Base-by-base conservation (phyloP, 1,140 invertebrate species). In the Drosophila willistoni region DNA sequence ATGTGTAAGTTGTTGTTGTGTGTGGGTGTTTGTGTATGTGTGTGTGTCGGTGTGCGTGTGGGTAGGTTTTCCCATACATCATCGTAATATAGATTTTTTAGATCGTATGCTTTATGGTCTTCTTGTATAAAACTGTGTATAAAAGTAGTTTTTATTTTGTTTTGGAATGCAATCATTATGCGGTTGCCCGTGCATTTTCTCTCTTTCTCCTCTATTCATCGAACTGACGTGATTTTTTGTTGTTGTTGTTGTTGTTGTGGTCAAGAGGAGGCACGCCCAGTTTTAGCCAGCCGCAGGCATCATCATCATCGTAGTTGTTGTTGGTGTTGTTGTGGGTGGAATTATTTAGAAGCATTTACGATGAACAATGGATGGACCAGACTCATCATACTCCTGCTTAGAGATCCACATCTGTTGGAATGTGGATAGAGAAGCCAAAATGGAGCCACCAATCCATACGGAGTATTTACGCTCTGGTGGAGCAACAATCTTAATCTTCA, bases 351-450 rank as follows among this genome's bases (percentile, higher is more conserved):
- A 98, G 94, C 97, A 98, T 93, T 98, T 98, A 93, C 97, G 95
- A 94, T 98, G 97, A 79, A 98, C 97, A 92, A 98, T 98, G 91
- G 96, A 96, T 82, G 97, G 97, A 71, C 97, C 97, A 81, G 96
- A 97, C 93, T 98, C 97, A 93, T 98, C 97, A 93, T 98, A 98
- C 92, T 98, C 97, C 92, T 98, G 96, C 92, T 98, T 98, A 84
- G 96, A 97, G 93, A 98, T 98, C 97, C 97, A 98, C 96, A 97
- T 97, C 93, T 96, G 96, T 92, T 97, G 96, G 96, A 97, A 97
- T 92, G 96, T 97, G 77, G 96, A 97, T 22, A 97, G 93, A 7
- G 96, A 97, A 44, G 96, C 96, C 76, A 97, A 93, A 92, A 97
- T 97, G 71, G 96, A 97, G 68, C 96, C 96, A 90, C 96, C 95